phyloP scores from a whole-genome alignment of 2,888 invertebrate genomes.

The Tachystola acroxantha region DNA sequence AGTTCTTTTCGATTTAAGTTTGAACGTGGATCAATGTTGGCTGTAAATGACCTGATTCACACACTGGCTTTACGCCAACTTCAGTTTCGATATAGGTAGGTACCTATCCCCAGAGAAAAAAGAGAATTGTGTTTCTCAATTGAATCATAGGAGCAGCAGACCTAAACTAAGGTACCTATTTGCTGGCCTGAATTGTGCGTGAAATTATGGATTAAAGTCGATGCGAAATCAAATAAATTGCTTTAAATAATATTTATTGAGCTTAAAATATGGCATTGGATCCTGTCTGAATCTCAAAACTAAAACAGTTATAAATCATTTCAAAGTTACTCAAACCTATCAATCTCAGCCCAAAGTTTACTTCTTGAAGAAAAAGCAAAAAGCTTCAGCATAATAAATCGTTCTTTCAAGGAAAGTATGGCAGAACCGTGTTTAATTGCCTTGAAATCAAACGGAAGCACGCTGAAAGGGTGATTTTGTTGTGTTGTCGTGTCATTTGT shows the following conservation, averaged over 20 bases:
- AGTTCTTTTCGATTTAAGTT: neutral
- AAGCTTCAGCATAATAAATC: neutral
- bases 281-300: no score
- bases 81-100: neutral
- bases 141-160: no score
- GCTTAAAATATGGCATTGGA: no score
- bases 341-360: neutral
- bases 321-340: neutral
- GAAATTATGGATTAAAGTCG: no score
- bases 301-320: neutral
- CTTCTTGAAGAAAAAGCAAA: neutral
- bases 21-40: neutral
- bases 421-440: neutral
- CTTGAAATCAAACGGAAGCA: neutral
- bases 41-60: neutral
- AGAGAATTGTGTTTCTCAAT: no score
- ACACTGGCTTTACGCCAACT: neutral
- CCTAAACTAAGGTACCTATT: no score
- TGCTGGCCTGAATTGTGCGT: no score
- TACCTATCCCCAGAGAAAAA: no score
- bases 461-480: neutral
- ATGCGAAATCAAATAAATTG: no score
- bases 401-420: conserved; percentile 3
- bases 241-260: no score
- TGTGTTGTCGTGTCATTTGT: neutral